Base-by-base conservation (phyloP, 1,140 invertebrate species). In the Proctacanthus coquilletti region DNA sequence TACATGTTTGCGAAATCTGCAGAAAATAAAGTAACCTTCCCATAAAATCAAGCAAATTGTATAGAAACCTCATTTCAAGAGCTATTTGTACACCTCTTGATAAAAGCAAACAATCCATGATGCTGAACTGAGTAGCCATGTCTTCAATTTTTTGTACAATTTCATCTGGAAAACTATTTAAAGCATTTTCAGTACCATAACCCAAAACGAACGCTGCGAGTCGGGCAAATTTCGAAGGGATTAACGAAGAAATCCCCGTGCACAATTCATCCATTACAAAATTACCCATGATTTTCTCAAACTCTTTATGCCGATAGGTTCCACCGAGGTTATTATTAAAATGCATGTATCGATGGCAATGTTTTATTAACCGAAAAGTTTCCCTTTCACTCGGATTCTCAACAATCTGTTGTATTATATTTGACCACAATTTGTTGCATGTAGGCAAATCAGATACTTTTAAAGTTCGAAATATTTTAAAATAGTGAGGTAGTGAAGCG, bases 311-410 rank as follows among this genome's bases (percentile, higher is more conserved):
- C 1, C 64, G 49, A 45, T 68, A 65, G 4, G 58, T 64, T 9
- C 61, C 61, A 10, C 60, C 53, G 4, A 68, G 43, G 40, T 68
- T 65, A 8, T 57, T 62, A 41, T 64, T 65, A 39, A 70, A 71
- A 50, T 64, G 58, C 50, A 70, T 62, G 42, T 72, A 72, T 17
- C 58, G 62, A 38, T 65, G 57, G 35, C 57, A 62, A 19, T 60
- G 52, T 3, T 53, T 41, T 42, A 58, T 40, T 15, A 68, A 50
- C 13, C 52, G 40, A 35, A 60, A 38, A n/a, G 53, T 38, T n/a
- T 42, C 38, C 19, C 51, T 43, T 14, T 50, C 40, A 14, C 48
- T 39, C 0, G 21, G 10, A 6, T 38, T 34, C 3, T 44, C 33
- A 4, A 51, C 35, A 0, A 57, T 33, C 5, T 55, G 45, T 3